phyloP scores from a whole-genome alignment of 37 sponge, comb jelly and placozoan species.

The Agelas oroides region DNA sequence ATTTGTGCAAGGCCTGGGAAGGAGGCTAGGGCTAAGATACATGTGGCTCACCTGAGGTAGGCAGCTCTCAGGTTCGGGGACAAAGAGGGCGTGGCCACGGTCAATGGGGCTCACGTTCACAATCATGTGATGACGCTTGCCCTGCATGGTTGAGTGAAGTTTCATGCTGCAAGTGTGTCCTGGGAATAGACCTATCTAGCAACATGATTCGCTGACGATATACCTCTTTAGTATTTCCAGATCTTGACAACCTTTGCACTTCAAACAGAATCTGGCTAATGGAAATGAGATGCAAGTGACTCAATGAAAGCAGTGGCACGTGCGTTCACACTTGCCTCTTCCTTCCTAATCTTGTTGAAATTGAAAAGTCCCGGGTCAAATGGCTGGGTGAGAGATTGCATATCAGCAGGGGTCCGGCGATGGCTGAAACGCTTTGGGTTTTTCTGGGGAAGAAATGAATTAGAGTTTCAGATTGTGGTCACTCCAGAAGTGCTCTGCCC shows the following conservation, averaged over 20 bases:
- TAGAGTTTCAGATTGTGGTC: not conserved
- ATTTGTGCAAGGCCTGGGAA: no score
- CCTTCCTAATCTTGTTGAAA: conserved; percentile 64
- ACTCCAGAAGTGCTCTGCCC: not conserved
- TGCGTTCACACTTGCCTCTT: conserved; percentile 41
- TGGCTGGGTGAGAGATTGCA: conserved; percentile 60
- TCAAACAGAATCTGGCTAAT: conserved; percentile 11
- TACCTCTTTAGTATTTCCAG: not conserved
- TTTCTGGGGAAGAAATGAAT: conserved; percentile 22
- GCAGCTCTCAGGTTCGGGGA: conserved; percentile 57
- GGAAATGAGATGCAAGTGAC: no score
- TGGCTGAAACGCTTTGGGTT: conserved; percentile 82
- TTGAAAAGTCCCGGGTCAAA: conserved; percentile 74
- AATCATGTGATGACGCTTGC: conserved; percentile 25
- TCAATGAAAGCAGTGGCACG: no score
- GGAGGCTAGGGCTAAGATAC: no score
- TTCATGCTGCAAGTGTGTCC: not conserved
- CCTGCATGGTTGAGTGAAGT: not conserved
- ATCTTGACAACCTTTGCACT: not conserved
- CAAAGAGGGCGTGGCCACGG: conserved; percentile 69
- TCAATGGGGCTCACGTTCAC: conserved; percentile 88
- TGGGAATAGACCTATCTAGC: no score
- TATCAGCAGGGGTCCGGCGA: conserved; percentile 62
- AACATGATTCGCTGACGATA: not conserved
- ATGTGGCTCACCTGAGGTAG: conserved; percentile 76